Evolutionary conservation across 2,797 vertebrate species (phyloP), one percentile per base, ranked within the genome.

Genomic region (Basileuterus tristriatus): DNA sequence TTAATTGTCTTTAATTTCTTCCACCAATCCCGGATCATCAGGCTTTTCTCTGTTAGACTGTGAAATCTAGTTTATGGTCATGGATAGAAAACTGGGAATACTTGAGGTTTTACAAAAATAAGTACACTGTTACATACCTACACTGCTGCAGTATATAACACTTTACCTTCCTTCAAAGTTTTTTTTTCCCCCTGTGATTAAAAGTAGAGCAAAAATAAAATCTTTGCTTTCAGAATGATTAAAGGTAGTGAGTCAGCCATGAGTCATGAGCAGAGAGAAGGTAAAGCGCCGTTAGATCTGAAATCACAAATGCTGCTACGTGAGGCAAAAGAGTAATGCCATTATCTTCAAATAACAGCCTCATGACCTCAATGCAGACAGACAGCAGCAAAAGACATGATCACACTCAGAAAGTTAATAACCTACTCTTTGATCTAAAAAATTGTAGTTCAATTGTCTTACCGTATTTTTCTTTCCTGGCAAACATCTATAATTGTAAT

Each of bases 141-240:
- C 49, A 71, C 36, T 68, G 43, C 72, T 85, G 69, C 64, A 64
- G 8, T 50, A 37, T 68, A 4, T 39, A 64, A 60, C 22, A 75
- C 12, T 22, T 85, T 22, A 74, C 6, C 8, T 32, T 89, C 22
- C 22, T 21, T 71, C 46, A 86, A 78, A 83, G 46, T 47, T 3
- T 71, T 52, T 77, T 58, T 72, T 74, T 44, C 0, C 29, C 29
- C 37, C 23, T 47, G 60, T 60, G 79, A 78, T 85, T 81, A 94
- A 83, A 93, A 93, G 64, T 81, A 79, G 52, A 82, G 37, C 41
- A 92, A 95, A 94, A 92, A 90, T 72, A 89, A 94, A 91, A 93
- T 36, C 65, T 58, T 26, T 68, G 50, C 76, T 86, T 94, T 96
- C 72, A 83, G 43, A 75, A 83, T 83, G 87, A 95, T 92, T 94